These are phyloP conservation scores for Orestias chungarensis DNA, from an alignment of 2,797 vertebrate species.

Conservation along the genomic window DNA sequence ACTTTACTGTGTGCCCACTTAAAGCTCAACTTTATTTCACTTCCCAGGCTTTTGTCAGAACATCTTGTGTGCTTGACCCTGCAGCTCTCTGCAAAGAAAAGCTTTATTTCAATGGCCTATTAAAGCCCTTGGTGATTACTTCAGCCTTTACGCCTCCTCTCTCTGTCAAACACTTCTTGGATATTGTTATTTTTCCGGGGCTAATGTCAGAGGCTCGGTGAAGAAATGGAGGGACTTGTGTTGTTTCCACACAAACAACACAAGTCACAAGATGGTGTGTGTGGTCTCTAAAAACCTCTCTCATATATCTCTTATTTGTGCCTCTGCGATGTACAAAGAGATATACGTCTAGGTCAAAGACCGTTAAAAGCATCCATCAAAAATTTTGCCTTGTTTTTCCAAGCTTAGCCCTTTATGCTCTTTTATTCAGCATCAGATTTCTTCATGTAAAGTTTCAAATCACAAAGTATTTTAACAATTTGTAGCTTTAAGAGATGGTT, in stretches of 20 bases:
- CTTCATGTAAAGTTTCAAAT: background rate
- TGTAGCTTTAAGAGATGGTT: background rate
- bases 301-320: slow-evolving; percentile 62
- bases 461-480: background rate
- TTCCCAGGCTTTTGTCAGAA: slow-evolving; percentile 10
- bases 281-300: slow-evolving; percentile 30
- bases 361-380: slow-evolving; percentile 9
- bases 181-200: slow-evolving; percentile 21
- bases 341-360: slow-evolving; percentile 27
- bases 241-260: slow-evolving; percentile 27
- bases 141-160: slow-evolving; percentile 50
- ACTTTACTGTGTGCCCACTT: slow-evolving; percentile 7
- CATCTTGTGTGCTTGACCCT: slow-evolving; percentile 19
- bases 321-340: slow-evolving; percentile 40
- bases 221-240: slow-evolving; percentile 29
- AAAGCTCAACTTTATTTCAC: slow-evolving; percentile 11
- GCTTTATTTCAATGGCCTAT: slow-evolving; percentile 27
- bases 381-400: slow-evolving; percentile 21
- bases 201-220: slow-evolving; percentile 45
- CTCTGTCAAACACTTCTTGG: slow-evolving; percentile 18
- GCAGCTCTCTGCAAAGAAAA: slow-evolving; percentile 26
- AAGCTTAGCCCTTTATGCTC: background rate
- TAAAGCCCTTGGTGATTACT: slow-evolving; percentile 39
- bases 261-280: slow-evolving; percentile 13
- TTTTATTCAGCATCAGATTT: slow-evolving; percentile 3